phyloP scores from a whole-genome alignment of 2,113 vertebrate species.

The Oxygymnocypris stewartii region DNA sequence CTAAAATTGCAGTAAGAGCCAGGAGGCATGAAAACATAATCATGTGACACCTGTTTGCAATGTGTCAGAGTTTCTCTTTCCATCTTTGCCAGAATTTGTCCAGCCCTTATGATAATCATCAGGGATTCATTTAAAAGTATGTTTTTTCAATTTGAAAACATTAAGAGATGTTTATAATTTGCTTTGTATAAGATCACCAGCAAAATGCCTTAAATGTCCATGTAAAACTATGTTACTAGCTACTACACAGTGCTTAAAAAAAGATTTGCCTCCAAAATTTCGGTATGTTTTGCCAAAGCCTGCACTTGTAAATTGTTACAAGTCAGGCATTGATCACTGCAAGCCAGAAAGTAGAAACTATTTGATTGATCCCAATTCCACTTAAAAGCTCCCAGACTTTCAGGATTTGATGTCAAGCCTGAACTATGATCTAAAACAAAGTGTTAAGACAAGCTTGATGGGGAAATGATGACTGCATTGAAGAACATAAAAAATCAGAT shows the following conservation, averaged over 20 bases:
- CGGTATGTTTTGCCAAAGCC: constrained; percentile 39
- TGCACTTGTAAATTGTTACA: constrained; percentile 47
- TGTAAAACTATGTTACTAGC: constrained; percentile 39
- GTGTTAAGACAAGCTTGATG: constrained; percentile 47
- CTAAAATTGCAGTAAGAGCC: background rate
- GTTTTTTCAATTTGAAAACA: constrained; percentile 11
- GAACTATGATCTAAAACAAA: constrained; percentile 35
- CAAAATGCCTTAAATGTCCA: constrained; percentile 27
- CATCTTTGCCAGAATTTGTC: constrained; percentile 19
- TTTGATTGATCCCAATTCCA: constrained; percentile 40
- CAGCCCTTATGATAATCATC: constrained; percentile 31
- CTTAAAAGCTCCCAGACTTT: constrained; percentile 38
- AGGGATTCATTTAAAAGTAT: constrained; percentile 43
- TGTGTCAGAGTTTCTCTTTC: constrained; percentile 28
- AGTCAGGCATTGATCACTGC: constrained; percentile 49
- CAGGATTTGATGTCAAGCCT: constrained; percentile 44
- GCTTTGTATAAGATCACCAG: background rate
- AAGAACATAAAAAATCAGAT: constrained; percentile 35
- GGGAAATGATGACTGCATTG: constrained; percentile 44
- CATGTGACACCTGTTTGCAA: constrained; percentile 31
- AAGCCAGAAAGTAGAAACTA: constrained; percentile 46
- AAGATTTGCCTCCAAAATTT: constrained; percentile 41
- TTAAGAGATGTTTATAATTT: constrained; percentile 17
- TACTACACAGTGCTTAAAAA: constrained; percentile 43
- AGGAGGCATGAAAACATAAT: constrained; percentile 21